Percentiles rank a stretch among this genome's conserved stretches.
phyloP scores from a whole-genome alignment of 2,113 vertebrate genomes.

The Nibea coibor region DNA sequence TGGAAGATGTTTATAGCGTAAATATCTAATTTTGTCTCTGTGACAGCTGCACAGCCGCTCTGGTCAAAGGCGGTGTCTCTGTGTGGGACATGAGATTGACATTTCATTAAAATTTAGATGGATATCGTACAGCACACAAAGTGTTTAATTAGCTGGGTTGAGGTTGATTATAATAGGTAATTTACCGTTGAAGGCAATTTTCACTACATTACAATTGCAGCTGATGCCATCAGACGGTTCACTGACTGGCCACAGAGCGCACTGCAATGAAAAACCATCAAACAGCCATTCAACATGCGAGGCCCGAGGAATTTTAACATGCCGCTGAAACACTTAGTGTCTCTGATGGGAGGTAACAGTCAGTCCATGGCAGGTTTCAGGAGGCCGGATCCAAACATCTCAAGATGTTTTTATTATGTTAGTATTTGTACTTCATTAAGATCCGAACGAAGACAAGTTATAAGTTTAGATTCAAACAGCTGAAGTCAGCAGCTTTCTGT shows the following conservation, averaged over 20 bases:
- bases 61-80: not conserved
- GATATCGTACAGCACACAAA: not conserved
- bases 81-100: not conserved
- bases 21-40: not conserved
- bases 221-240: not conserved
- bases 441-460: no score
- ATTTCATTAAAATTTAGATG: constrained; percentile 8
- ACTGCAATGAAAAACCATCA: not conserved
- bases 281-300: not conserved
- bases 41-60: not conserved
- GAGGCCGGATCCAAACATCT: no score
- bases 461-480: no score
- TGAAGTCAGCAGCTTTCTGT: no score
- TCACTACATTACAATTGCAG: not conserved
- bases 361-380: no score
- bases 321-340: not conserved
- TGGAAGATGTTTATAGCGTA: not conserved
- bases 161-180: not conserved
- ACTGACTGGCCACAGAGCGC: not conserved
- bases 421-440: no score
- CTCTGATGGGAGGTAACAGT: no score
- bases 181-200: not conserved
- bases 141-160: constrained; percentile 2
- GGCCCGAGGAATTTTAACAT: not conserved
- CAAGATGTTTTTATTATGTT: no score